Conservation (phyloP, 2,113 vertebrate species). For the Erythrocercus mccallii region DNA sequence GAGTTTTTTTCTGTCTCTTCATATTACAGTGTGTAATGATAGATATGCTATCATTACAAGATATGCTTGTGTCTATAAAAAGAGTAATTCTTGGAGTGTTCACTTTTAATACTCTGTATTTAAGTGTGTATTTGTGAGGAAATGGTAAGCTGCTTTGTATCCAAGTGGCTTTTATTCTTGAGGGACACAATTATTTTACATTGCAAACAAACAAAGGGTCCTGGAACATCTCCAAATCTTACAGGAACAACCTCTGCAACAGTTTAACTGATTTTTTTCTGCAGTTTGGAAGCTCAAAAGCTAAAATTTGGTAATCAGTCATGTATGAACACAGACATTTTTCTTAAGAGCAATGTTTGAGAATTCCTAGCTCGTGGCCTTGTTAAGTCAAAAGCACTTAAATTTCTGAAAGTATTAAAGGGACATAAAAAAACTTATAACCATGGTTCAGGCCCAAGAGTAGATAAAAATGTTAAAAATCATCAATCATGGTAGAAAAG, state of each 20-base stretch:
- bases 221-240: not conserved
- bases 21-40: not conserved
- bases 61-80: not conserved
- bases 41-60: no score
- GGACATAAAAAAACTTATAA: not conserved
- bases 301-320: not conserved
- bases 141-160: not conserved
- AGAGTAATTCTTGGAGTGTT: not conserved
- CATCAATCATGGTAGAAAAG: not conserved
- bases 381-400: slow-evolving; percentile 36
- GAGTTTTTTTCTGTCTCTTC: not conserved
- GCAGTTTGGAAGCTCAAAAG: not conserved
- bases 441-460: not conserved
- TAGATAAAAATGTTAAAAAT: slow-evolving; percentile 24
- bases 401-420: slow-evolving; percentile 2
- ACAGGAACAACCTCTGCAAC: not conserved
- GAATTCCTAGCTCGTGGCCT: not conserved
- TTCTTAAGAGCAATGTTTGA: not conserved
- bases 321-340: not conserved
- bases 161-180: not conserved
- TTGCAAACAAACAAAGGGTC: not conserved
- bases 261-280: not conserved
- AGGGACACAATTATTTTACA: not conserved
- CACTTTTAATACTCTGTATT: not conserved
- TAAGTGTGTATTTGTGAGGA: not conserved